Evolutionary conservation across 2,888 invertebrate genomes (phyloP), one percentile per base, ranked within the genome.

Genomic region (Lycia hirtaria): DNA sequence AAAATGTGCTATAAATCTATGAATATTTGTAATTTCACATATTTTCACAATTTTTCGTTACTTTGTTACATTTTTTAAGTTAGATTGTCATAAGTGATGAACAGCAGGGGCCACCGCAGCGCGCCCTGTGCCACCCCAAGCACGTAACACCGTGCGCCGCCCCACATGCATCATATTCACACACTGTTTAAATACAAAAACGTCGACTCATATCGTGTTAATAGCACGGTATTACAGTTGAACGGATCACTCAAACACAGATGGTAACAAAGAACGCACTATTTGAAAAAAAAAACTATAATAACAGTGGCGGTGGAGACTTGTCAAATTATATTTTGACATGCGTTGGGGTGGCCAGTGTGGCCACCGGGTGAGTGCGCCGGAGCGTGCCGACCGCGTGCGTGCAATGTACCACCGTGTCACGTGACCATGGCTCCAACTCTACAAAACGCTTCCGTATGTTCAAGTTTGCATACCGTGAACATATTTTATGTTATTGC

Each of bases 141-240:
- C 64, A 55, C 62, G 64, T 28, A 1, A 3, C n/a, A 19, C 7
- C 15, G 3, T n/a, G 1, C 5, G 4, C 1, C 37, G 35, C 10
- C 0, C 37, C 47, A 53, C 15, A 19, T 24, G 65, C 74, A 74
- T 76, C 70, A 68, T 67, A 69, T 74, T 76, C 67, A 73, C 69
- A 65, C 73, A 70, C 64, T 62, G 65, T 71, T n/a, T 72, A 68
- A 71, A 68, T 68, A 64, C 50, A 24, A 60, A 40, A 55, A 52
- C 55, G 55, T 40, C 52, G 37, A 43, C 56, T 58, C 33, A 48
- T 17, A 28, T 12, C 37, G 47, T 67, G 68, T 44, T 59, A 59
- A 53, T 67, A 67, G 70, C 67, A 56, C 33, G 53, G 28, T 32
- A 41, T 17, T 45, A 24, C 4, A 3, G 37, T 9, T 3, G 24